Conservation (phyloP, 2,888 invertebrate species). For the Sepiola atlantica region DNA sequence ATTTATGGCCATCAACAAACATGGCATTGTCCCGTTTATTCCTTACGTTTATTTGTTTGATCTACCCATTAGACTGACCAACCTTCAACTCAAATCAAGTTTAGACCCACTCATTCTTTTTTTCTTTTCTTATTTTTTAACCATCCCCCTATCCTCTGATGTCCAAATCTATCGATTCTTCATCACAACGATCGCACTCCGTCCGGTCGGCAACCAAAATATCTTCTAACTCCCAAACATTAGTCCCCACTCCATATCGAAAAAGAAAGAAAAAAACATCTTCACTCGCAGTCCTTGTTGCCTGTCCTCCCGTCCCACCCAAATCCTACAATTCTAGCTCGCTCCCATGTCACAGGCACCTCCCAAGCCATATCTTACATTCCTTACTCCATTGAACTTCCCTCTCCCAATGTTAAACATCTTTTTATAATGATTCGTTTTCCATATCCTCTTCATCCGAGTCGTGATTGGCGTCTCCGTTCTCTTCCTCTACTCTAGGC, state of each 20-base stretch:
- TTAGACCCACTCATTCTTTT: background rate
- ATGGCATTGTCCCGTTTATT: background rate
- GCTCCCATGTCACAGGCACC: background rate
- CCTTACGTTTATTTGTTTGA: background rate
- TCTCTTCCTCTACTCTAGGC: background rate
- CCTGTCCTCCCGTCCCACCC: background rate
- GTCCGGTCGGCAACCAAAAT: background rate
- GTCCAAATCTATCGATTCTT: background rate
- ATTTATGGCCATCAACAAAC: background rate
- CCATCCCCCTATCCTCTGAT: background rate
- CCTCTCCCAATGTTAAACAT: background rate
- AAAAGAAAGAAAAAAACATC: too few species aligned
- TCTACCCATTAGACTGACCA: background rate
- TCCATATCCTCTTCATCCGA: background rate
- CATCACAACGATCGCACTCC: background rate
- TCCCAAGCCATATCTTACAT: background rate
- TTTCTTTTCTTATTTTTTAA: background rate
- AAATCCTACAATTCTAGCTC: background rate
- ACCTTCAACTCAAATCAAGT: background rate
- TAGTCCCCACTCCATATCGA: background rate
- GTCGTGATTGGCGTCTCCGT: background rate
- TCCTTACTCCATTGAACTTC: background rate
- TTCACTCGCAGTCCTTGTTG: background rate
- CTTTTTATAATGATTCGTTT: too few species aligned
- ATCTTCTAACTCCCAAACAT: background rate